Conservation (phyloP, 2,888 invertebrate species). For the Cynaeus angustus region DNA sequence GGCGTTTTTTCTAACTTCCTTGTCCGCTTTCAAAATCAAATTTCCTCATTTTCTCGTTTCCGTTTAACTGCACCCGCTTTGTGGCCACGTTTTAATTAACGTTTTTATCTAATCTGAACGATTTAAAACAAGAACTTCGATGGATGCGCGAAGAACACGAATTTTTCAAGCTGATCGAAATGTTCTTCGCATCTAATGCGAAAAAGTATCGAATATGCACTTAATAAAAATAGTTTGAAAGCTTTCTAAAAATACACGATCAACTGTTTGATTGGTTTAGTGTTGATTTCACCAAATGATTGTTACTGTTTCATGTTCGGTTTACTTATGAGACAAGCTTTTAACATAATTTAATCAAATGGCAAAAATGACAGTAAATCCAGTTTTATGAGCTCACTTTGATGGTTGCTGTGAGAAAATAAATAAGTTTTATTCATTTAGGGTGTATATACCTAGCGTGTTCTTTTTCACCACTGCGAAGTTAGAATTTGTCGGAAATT, state of each 20-base stretch:
- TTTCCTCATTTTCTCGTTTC: not conserved
- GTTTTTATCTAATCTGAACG: not conserved
- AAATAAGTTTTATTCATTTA: no score
- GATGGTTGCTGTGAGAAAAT: no score
- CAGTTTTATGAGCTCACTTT: not conserved
- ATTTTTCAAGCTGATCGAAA: not conserved
- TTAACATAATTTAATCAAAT: constrained; percentile 40
- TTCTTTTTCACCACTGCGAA: not conserved
- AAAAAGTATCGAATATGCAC: constrained; percentile 32
- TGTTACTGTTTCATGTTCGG: constrained; percentile 41
- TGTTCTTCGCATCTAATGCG: not conserved
- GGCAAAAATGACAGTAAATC: constrained; percentile 1
- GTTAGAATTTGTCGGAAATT: not conserved
- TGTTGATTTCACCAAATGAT: constrained; percentile 46
- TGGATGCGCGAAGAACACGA: no score
- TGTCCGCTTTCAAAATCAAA: no score
- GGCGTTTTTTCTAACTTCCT: no score
- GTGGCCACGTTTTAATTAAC: not conserved
- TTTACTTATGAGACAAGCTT: constrained; percentile 36
- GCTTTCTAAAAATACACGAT: constrained; percentile 50
- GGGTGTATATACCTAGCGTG: no score
- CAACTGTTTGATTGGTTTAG: constrained; percentile 41
- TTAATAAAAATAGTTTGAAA: constrained; percentile 45
- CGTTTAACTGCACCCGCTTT: not conserved
- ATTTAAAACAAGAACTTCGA: no score